A percentile compares a stretch with the other conserved stretches of the same genome.
Evolutionary conservation across 2,888 invertebrate species (phyloP).

Genomic region (Oscheius sp.): DNA sequence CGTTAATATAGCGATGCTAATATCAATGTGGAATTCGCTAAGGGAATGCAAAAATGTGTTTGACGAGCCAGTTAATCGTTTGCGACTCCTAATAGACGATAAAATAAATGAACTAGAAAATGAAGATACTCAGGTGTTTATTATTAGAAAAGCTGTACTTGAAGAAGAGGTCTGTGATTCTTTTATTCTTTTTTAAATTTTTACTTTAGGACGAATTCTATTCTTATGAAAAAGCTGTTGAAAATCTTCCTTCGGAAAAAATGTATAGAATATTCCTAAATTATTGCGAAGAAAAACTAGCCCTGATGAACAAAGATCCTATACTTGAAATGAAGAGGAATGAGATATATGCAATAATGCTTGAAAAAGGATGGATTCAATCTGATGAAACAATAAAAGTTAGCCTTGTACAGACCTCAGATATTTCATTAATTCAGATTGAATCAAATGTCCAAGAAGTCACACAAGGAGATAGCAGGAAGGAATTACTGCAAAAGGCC

Average conservation of each 20-base stretch:
- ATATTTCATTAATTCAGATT: no score
- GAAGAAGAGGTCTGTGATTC: conserved; percentile 3
- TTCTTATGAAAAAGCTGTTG: conserved; percentile 22
- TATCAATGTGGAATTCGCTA: conserved; percentile 19
- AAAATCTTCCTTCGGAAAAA: conserved; percentile 1
- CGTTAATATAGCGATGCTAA: conserved; percentile 10
- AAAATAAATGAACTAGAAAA: conserved; percentile 3
- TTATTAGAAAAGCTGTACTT: background rate
- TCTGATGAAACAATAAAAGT: no score
- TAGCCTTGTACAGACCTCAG: no score
- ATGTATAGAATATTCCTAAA: conserved; percentile 21
- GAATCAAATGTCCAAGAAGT: conserved; percentile 5
- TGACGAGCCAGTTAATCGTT: background rate
- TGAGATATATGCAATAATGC: conserved; percentile 6
- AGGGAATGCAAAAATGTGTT: background rate
- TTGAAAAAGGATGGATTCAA: conserved; percentile 29
- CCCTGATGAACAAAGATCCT: background rate
- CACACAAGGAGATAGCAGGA: background rate
- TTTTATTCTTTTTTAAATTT: conserved; percentile 13
- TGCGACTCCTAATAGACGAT: background rate
- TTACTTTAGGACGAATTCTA: conserved; percentile 16
- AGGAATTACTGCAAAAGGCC: background rate
- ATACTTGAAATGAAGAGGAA: background rate
- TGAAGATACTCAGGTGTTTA: conserved; percentile 19
- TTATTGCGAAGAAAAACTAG: background rate